Conservation (phyloP, 2,797 vertebrate genomes). For the Propithecus deckenii region DNA sequence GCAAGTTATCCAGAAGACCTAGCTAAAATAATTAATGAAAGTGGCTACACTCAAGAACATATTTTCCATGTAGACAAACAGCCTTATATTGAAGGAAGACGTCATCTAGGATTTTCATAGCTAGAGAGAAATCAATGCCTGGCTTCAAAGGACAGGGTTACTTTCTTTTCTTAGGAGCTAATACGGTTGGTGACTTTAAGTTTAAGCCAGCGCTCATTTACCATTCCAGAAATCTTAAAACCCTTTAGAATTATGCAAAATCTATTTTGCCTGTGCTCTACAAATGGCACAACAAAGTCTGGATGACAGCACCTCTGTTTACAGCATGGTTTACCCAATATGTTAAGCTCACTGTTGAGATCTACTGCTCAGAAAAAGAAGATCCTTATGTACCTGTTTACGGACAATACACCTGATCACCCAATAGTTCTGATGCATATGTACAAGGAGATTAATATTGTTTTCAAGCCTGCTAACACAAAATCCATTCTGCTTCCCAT, state of each 20-base stretch:
- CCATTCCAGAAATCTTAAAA: background rate
- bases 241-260: background rate
- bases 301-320: background rate
- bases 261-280: background rate
- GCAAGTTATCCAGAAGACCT: background rate
- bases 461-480: background rate
- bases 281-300: background rate
- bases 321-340: background rate
- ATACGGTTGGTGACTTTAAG: background rate
- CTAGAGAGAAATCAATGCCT: background rate
- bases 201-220: background rate
- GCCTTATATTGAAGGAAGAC: background rate
- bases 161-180: background rate
- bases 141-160: background rate
- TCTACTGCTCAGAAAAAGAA: background rate
- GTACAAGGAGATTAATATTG: background rate
- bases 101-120: background rate
- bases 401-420: background rate
- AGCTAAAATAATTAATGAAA: background rate
- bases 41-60: background rate
- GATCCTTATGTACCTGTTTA: background rate
- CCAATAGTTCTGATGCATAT: background rate
- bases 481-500: background rate
- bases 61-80: background rate
- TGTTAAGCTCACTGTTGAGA: background rate